Conservation (phyloP, 2,888 invertebrate genomes). For the Plagodis dolabraria region DNA sequence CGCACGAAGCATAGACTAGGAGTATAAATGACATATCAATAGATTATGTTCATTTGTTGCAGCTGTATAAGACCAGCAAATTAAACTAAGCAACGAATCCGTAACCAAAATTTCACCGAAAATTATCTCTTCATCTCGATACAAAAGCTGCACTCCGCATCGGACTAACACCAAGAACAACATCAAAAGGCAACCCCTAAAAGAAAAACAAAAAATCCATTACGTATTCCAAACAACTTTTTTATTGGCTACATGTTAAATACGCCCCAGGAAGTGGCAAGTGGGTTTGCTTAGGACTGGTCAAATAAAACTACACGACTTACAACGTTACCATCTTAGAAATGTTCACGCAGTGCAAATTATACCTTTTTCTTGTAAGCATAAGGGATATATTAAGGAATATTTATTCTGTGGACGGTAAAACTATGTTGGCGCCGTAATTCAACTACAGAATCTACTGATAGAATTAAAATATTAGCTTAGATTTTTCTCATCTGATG, state of each 20-base stretch:
- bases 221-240: conserved; percentile 65
- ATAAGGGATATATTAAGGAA: conserved; percentile 4
- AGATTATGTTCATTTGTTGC: too few relatives aligned
- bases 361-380: neutral
- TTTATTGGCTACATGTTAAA: conserved; percentile 68
- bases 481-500: too few relatives aligned
- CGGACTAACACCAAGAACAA: neutral
- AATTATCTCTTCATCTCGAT: too few relatives aligned
- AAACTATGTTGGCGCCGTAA: conserved; percentile 31
- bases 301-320: conserved; percentile 10
- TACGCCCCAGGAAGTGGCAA: conserved; percentile 55
- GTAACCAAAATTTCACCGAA: too few relatives aligned
- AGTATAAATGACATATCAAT: too few relatives aligned
- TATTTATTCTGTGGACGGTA: neutral
- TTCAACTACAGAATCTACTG: conserved; percentile 22
- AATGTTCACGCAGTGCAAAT: neutral
- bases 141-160: neutral
- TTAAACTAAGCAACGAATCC: too few relatives aligned
- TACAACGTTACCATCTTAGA: neutral
- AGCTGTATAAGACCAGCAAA: too few relatives aligned
- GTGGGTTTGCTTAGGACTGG: conserved; percentile 60
- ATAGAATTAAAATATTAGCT: conserved; percentile 61
- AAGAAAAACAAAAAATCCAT: conserved; percentile 61
- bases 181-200: conserved; percentile 34
- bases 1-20: too few relatives aligned